Base-by-base conservation (phyloP, 2,797 vertebrate species). In the Micromesistius poutassou region DNA sequence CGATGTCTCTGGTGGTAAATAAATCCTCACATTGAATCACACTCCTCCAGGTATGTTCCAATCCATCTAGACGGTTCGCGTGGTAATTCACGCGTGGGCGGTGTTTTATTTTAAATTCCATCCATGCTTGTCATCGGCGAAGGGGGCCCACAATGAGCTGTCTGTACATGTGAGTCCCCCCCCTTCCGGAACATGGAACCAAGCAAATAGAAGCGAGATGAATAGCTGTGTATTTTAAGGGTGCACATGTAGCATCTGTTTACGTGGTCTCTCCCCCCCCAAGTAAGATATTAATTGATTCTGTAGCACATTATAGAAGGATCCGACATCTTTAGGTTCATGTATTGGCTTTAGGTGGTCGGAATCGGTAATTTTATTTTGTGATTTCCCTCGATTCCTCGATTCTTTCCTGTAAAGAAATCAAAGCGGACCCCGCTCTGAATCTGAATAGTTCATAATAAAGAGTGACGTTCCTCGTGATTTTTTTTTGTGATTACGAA, bases 1-100 rank as follows among this genome's bases (percentile, higher is more conserved):
- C n/a, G n/a, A 28, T 68, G 62, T 28, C 62, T 28, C 62, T 28
- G 62, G n/a, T n/a, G n/a, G 62, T 68, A 68, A 68, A 68, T 68
- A 68, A 28, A 75, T 77, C 62, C 81, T 79, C 70, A 76, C 79
- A 77, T 83, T 76, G 78, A 89, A 85, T 86, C 77, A 80, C 81
- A 86, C 86, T 83, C 80, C 83, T 84, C 76, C 80, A 73, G 81
- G 84, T 83, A 77, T 87, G 87, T 86, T 80, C 85, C 73, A 88
- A 85, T 79, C 81, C 85, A 84, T 81, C 66, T 74, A 88, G 82
- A 87, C 83, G 81, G 83, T 88, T 82, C 87, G 86, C 84, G 90
- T 91, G 86, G 84, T 88, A 87, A 92, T 91, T 81, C 81, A 83
- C 78, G 87, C 86, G 90, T 91, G 90, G 90, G 90, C 90, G 90